Percentiles rank a stretch among this genome's conserved stretches.
Conservation (phyloP, 2,113 vertebrate species). For the Brienomyrus longianalis region DNA sequence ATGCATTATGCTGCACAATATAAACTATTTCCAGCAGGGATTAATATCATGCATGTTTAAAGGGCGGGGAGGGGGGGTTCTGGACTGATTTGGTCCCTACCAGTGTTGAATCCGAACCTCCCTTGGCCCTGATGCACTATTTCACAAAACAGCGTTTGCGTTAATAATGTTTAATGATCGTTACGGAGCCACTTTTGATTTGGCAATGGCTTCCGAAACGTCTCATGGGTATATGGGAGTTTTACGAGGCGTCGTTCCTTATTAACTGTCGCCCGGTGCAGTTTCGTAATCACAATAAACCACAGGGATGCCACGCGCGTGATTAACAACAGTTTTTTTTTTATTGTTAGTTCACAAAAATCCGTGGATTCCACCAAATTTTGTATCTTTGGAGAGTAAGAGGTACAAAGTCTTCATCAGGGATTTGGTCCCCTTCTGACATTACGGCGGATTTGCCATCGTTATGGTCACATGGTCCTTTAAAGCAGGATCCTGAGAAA, state of each 20-base stretch:
- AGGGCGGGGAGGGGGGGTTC: neutral
- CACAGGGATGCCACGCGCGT: conserved; percentile 32
- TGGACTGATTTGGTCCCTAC: neutral
- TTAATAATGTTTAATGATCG: neutral
- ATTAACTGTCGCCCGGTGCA: neutral
- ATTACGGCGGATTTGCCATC: neutral
- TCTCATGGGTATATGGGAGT: neutral
- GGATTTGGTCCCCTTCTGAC: conserved; percentile 48
- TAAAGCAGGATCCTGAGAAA: neutral
- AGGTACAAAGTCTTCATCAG: conserved; percentile 53
- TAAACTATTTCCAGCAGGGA: neutral
- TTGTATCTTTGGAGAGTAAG: conserved; percentile 10
- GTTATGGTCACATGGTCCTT: neutral
- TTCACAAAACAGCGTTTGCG: neutral
- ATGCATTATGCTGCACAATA: neutral
- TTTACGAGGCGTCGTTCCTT: neutral
- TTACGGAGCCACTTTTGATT: neutral
- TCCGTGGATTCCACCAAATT: conserved; percentile 12
- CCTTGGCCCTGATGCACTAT: neutral
- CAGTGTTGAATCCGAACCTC: neutral
- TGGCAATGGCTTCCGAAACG: neutral
- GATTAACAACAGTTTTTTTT: conserved; percentile 51
- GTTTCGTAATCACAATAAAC: conserved; percentile 14
- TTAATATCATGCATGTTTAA: neutral
- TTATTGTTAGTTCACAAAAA: conserved; percentile 51